These are phyloP conservation scores for Muscidifurax raptorellus DNA, from an alignment of 1,140 invertebrate species.

Conservation along the genomic window DNA sequence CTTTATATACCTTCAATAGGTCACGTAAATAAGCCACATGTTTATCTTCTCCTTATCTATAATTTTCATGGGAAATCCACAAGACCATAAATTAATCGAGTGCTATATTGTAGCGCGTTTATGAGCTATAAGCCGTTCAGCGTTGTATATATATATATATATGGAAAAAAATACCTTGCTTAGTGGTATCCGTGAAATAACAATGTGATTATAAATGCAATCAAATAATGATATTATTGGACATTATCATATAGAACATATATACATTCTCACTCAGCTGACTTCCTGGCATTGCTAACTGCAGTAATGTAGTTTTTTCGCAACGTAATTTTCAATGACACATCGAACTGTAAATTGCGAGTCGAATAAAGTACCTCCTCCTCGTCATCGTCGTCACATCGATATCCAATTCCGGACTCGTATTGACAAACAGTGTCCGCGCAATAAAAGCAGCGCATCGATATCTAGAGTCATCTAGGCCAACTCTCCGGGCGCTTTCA, in stretches of 20 bases:
- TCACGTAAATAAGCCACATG: conserved; percentile 21
- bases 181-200: no score
- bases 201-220: no score
- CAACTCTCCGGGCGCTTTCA: background rate
- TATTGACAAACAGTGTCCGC: background rate
- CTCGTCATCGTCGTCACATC: background rate
- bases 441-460: background rate
- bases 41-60: conserved; percentile 32
- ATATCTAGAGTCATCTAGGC: background rate
- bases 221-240: no score
- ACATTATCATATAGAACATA: no score
- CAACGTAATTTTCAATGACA: background rate
- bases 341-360: background rate
- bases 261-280: no score
- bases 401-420: background rate
- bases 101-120: no score
- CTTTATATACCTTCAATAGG: background rate
- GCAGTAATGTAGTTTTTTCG: no score
- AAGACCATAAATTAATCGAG: conserved; percentile 13
- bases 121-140: no score
- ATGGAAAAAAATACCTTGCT: no score
- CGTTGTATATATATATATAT: no score
- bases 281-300: no score
- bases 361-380: background rate
- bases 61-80: conserved; percentile 15